Conservation (phyloP, 2,113 vertebrate genomes). For the Erpornis zantholeuca region DNA sequence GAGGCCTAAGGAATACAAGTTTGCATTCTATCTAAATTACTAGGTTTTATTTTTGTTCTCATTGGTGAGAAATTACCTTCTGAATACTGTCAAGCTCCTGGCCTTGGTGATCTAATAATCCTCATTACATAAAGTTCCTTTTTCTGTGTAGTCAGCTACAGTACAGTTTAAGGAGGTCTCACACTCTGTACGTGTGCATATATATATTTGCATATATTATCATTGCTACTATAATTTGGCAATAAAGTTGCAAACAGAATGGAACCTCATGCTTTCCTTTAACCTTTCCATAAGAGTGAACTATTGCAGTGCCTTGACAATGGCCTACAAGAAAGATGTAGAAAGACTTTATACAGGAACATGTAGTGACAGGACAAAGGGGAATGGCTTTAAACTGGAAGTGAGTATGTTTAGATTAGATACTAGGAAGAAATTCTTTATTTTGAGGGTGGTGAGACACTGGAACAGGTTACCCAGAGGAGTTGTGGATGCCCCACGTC, state of each 20-base stretch:
- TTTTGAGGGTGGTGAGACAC: rapidly evolving
- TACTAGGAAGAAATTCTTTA: neutral
- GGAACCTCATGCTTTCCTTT: neutral
- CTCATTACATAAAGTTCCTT: neutral
- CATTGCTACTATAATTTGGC: neutral
- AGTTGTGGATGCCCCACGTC: neutral
- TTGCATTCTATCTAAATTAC: neutral
- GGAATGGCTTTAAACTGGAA: neutral
- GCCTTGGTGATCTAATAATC: neutral
- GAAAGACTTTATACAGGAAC: neutral
- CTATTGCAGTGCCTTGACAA: neutral
- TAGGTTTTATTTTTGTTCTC: neutral
- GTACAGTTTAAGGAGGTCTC: neutral
- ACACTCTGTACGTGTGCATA: neutral
- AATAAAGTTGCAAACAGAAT: neutral
- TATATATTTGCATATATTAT: neutral
- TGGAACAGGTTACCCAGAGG: neutral
- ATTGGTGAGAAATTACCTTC: neutral
- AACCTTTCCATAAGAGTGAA: neutral
- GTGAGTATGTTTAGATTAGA: neutral
- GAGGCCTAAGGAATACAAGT: neutral
- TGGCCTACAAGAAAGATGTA: neutral
- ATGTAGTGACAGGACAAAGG: neutral
- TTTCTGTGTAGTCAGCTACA: neutral
- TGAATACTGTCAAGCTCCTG: neutral